phyloP scores from a whole-genome alignment of 2,888 invertebrate genomes.

The Agrypnus murinus region DNA sequence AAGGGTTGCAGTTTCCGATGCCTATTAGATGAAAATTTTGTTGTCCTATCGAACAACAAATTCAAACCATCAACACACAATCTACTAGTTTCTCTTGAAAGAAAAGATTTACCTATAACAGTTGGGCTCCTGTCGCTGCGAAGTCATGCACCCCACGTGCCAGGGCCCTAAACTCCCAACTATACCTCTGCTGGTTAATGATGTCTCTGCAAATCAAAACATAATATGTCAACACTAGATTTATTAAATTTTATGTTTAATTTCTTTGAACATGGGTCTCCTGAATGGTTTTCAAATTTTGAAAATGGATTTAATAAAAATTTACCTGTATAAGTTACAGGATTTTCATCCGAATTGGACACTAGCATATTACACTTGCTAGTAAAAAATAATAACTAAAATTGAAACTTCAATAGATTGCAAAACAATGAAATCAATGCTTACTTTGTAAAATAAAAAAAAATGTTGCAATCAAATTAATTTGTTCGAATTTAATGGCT shows the following conservation, averaged over 20 bases:
- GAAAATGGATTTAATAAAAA: too few relatives aligned
- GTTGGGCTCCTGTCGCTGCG: conserved; percentile 84
- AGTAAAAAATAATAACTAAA: conserved; percentile 27
- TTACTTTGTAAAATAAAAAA: conserved; percentile 38
- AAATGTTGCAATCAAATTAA: conserved; percentile 22
- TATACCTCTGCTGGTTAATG: conserved; percentile 95
- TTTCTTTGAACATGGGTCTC: too few relatives aligned
- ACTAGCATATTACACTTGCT: conserved; percentile 43
- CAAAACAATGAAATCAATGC: conserved; percentile 48
- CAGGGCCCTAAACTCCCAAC: conserved; percentile 82
- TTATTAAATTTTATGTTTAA: too few relatives aligned
- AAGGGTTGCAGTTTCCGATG: conserved; percentile 97
- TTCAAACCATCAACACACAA: too few relatives aligned
- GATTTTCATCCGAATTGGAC: conserved; percentile 21
- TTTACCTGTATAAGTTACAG: conserved; percentile 29
- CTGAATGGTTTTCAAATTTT: too few relatives aligned
- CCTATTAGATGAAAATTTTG: conserved; percentile 97
- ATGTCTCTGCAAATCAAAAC: conserved; percentile 94
- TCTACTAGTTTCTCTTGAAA: too few relatives aligned
- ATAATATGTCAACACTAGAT: too few relatives aligned
- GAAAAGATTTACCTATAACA: conserved; percentile 80
- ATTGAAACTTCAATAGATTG: conserved; percentile 29
- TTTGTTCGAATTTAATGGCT: conserved; percentile 6
- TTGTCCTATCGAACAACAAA: conserved; percentile 79
- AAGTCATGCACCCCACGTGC: conserved; percentile 92